phyloP scores from a whole-genome alignment of 1,140 invertebrate species.

The Cyrtorhinus lividipennis region DNA sequence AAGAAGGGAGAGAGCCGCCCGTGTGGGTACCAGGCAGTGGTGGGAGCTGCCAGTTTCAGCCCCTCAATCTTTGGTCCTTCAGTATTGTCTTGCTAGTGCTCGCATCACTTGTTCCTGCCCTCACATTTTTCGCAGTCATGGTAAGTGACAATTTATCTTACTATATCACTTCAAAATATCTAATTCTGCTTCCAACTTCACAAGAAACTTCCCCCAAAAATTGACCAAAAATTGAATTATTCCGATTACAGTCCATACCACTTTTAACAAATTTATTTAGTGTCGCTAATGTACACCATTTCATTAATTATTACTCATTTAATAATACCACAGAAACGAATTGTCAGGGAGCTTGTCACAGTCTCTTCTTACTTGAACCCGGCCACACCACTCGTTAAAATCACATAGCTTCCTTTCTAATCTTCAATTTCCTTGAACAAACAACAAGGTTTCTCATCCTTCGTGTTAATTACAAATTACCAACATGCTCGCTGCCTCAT shows the following conservation, averaged over 20 bases:
- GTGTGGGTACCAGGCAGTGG: no score
- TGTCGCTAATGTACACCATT: no score
- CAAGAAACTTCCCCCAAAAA: not conserved
- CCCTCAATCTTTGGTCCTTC: not conserved
- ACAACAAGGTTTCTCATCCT: no score
- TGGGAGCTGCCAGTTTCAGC: not conserved
- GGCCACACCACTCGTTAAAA: no score
- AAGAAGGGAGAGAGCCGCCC: no score
- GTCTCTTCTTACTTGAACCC: no score
- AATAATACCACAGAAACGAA: not conserved
- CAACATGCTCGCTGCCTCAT: no score
- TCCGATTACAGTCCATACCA: not conserved
- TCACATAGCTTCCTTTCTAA: no score
- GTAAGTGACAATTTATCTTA: not conserved
- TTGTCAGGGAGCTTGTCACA: no score
- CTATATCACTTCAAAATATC: not conserved
- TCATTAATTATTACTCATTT: not conserved
- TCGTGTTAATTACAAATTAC: no score
- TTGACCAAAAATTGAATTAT: not conserved
- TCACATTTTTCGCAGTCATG: constrained; percentile 2
- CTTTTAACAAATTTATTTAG: not conserved
- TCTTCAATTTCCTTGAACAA: no score
- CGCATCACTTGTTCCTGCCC: not conserved
- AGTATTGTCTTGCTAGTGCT: constrained; percentile 12
- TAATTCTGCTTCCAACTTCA: not conserved